phyloP scores from a whole-genome alignment of 2,797 vertebrate species.

The Microctenopoma stevenorrisi region DNA sequence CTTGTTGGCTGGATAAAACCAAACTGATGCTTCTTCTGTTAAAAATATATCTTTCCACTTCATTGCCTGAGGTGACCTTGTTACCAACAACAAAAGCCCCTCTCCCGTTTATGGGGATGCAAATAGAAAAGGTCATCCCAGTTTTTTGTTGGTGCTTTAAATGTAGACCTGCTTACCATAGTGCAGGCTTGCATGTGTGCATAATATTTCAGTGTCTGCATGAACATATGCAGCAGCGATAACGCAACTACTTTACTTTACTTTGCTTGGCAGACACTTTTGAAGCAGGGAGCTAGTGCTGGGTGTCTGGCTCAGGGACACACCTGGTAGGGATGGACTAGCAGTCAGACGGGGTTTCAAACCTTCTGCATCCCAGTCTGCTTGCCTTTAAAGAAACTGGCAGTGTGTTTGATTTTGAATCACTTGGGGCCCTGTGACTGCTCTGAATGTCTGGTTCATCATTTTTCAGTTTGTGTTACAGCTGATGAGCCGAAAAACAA shows the following conservation, averaged over 20 bases:
- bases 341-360: too few relatives aligned
- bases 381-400: neutral
- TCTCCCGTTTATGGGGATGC: slow-evolving; percentile 36
- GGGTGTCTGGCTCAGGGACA: too few relatives aligned
- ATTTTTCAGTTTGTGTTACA: slow-evolving; percentile 22
- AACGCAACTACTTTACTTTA: slow-evolving; percentile 3
- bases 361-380: too few relatives aligned
- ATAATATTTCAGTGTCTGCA: slow-evolving; percentile 5
- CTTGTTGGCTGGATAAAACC: slow-evolving; percentile 22
- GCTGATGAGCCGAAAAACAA: slow-evolving; percentile 28
- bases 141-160: slow-evolving; percentile 41
- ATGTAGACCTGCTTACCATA: slow-evolving; percentile 21
- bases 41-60: slow-evolving; percentile 43
- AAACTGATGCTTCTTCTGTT: slow-evolving; percentile 38
- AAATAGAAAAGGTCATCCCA: slow-evolving; percentile 39
- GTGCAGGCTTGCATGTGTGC: slow-evolving; percentile 18
- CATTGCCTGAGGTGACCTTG: slow-evolving; percentile 44
- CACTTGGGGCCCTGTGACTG: neutral
- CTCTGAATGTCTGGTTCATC: slow-evolving; percentile 18
- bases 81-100: slow-evolving; percentile 22
- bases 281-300: too few relatives aligned
- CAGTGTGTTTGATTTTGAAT: slow-evolving; percentile 5
- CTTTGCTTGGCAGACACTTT: too few relatives aligned
- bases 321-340: too few relatives aligned
- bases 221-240: neutral